phyloP scores from a whole-genome alignment of 2,113 vertebrate species.

The Chiloscyllium plagiosum region DNA sequence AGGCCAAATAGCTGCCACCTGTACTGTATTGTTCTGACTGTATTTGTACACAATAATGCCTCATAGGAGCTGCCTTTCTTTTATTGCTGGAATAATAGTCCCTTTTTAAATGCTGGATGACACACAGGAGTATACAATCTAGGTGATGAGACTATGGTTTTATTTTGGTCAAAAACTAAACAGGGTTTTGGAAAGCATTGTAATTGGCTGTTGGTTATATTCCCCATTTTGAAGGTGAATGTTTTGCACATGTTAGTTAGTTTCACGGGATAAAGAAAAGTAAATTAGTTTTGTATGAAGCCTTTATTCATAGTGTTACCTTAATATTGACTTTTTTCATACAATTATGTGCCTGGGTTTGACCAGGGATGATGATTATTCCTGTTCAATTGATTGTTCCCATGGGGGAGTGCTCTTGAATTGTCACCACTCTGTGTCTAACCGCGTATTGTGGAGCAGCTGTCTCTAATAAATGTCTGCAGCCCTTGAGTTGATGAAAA shows the following conservation, averaged over 20 bases:
- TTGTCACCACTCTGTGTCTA: not conserved
- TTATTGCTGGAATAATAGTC: not conserved
- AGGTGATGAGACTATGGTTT: not conserved
- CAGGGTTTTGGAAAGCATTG: not conserved
- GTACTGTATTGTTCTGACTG: not conserved
- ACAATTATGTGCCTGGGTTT: not conserved
- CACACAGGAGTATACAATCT: not conserved
- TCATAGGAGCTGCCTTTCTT: not conserved
- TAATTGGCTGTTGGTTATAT: not conserved
- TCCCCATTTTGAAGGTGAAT: not conserved
- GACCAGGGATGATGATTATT: not conserved
- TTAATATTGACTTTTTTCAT: not conserved
- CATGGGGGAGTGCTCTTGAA: not conserved
- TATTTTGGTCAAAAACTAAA: not conserved
- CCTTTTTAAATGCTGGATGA: not conserved
- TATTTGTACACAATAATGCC: not conserved
- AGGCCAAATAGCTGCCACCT: not conserved
- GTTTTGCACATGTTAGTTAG: not conserved
- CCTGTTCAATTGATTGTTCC: not conserved
- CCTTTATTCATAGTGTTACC: not conserved
- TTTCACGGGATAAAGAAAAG: not conserved
- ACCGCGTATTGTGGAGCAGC: not conserved
- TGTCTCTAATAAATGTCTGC: not conserved
- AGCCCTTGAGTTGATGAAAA: not conserved
- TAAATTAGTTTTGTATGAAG: not conserved